Evolutionary conservation across 1,140 invertebrate species (phyloP).

Genomic region (Phymastichus coffea): DNA sequence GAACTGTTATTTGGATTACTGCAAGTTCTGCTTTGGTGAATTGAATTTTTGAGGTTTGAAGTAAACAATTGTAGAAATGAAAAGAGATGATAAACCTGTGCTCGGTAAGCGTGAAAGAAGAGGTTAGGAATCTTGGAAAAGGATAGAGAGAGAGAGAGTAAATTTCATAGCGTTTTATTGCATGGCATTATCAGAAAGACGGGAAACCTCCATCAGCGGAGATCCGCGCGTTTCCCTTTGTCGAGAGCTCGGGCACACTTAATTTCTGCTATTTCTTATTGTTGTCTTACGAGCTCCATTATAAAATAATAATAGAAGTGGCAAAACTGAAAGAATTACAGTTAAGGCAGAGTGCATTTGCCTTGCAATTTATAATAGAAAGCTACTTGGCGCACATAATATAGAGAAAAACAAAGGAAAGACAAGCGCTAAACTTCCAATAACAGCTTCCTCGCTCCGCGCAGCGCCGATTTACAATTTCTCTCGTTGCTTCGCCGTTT

Average conservation of each 20-base stretch:
- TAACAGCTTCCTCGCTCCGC: neutral
- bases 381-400: slow-evolving; percentile 1
- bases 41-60: too few species aligned
- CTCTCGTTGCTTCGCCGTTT: neutral
- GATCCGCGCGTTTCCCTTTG: neutral
- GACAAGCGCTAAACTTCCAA: neutral
- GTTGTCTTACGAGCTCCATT: too few species aligned
- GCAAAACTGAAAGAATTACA: slow-evolving; percentile 6
- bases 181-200: neutral
- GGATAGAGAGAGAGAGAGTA: too few species aligned
- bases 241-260: neutral
- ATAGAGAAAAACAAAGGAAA: neutral
- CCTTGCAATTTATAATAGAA: slow-evolving; percentile 1
- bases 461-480: slow-evolving; percentile 1
- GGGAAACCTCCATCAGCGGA: neutral
- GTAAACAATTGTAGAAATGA: too few species aligned
- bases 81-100: too few species aligned
- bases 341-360: slow-evolving; percentile 2
- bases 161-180: too few species aligned
- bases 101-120: too few species aligned
- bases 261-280: too few species aligned
- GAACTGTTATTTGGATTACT: too few species aligned
- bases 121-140: too few species aligned
- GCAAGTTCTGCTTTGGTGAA: too few species aligned
- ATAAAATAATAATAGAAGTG: too few species aligned